These are phyloP conservation scores for Heterohyrax brucei DNA, from an alignment of 2,797 vertebrate species.

Conservation along the genomic window DNA sequence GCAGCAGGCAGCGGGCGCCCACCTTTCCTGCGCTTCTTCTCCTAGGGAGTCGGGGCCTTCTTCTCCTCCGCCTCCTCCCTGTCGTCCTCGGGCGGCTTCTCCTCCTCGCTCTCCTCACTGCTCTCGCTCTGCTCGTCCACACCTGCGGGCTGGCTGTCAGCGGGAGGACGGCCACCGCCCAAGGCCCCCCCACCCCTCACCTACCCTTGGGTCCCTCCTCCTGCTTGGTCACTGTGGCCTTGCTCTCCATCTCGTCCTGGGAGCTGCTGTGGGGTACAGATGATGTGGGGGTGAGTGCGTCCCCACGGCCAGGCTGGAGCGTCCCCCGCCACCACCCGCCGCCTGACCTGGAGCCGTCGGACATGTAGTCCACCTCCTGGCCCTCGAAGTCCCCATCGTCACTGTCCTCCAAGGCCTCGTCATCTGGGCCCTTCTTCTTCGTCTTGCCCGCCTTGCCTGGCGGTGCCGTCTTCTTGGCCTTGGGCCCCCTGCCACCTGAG, in stretches of 20 bases:
- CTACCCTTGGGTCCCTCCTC: slow-evolving; percentile 85
- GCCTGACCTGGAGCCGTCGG: slow-evolving; percentile 95
- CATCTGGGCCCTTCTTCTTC: slow-evolving; percentile 92
- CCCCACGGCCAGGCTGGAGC: fast-evolving
- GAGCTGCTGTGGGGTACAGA: slow-evolving; percentile 74
- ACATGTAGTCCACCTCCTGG: slow-evolving; percentile 97
- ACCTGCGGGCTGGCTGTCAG: slow-evolving; percentile 55
- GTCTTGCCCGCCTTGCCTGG: slow-evolving; percentile 77
- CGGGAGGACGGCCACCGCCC: too few species aligned
- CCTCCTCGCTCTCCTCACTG: slow-evolving; percentile 96
- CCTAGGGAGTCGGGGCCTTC: slow-evolving; percentile 89
- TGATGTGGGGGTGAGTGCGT: fast-evolving
- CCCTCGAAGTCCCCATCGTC: slow-evolving; percentile 97
- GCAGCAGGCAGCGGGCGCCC: too few species aligned
- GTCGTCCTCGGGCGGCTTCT: slow-evolving; percentile 95
- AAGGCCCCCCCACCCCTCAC: too few species aligned
- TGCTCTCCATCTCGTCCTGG: slow-evolving; percentile 79
- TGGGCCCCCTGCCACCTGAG: slow-evolving; percentile 87
- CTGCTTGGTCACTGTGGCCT: slow-evolving; percentile 82
- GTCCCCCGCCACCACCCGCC: fast-evolving
- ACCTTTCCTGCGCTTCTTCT: slow-evolving; percentile 92
- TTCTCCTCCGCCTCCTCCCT: slow-evolving; percentile 93
- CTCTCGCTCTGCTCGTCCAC: slow-evolving; percentile 95
- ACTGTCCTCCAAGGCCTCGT: slow-evolving; percentile 95
- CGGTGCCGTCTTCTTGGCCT: slow-evolving; percentile 88